phyloP scores from a whole-genome alignment of 2,888 invertebrate species.

The Ferrisia virgata region DNA sequence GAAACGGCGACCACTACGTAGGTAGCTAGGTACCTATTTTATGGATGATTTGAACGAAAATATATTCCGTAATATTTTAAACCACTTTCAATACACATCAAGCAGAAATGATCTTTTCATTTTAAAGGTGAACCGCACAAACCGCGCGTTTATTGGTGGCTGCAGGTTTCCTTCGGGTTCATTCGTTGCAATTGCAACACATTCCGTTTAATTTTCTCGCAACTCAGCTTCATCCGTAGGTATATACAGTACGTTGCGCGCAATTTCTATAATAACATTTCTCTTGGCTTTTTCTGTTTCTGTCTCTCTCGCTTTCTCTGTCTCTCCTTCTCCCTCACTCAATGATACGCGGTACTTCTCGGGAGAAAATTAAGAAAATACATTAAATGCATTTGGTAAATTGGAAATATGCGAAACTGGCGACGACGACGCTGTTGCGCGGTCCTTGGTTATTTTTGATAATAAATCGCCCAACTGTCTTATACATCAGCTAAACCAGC shows the following conservation, averaged over 20 bases:
- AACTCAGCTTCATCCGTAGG: too few relatives aligned
- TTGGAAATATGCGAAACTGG: neutral
- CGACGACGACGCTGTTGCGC: neutral
- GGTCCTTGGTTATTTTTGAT: slow-evolving; percentile 5
- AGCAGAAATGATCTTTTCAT: neutral
- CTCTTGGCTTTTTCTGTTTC: neutral
- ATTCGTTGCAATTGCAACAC: neutral
- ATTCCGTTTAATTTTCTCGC: neutral
- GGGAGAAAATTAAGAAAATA: slow-evolving; percentile 32
- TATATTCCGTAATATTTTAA: slow-evolving; percentile 12
- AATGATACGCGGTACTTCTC: neutral
- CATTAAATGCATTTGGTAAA: slow-evolving; percentile 26
- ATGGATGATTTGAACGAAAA: neutral
- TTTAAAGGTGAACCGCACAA: neutral
- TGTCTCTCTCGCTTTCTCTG: neutral
- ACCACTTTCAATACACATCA: neutral
- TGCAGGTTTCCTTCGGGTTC: neutral
- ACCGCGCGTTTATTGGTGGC: neutral
- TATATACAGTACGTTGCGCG: neutral
- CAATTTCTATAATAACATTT: neutral
- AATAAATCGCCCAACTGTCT: slow-evolving; percentile 2
- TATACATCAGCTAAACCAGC: neutral
- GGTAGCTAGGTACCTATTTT: too few relatives aligned
- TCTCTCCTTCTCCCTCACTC: too few relatives aligned
- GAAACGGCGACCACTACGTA: too few relatives aligned